Evolutionary conservation across 2,888 invertebrate genomes (phyloP).

Genomic region (Caenorhabditis virilis): DNA sequence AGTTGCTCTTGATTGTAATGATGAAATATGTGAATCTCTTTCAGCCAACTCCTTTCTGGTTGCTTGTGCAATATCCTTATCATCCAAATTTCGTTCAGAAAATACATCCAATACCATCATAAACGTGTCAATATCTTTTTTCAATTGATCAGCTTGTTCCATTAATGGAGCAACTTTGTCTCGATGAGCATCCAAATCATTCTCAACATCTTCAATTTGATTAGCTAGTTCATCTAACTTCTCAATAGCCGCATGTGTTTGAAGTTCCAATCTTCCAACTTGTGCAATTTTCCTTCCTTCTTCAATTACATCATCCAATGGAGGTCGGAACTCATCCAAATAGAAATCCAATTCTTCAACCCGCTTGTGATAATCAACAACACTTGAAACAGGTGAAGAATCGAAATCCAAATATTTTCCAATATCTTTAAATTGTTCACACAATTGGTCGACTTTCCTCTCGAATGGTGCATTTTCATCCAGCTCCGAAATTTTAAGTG

Average conservation of each 20-base stretch:
- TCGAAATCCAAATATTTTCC: constrained; percentile 50
- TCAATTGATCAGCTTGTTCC: constrained; percentile 31
- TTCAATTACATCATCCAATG: constrained; percentile 54
- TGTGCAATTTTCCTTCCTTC: constrained; percentile 59
- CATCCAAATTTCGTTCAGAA: constrained; percentile 30
- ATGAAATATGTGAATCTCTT: constrained; percentile 47
- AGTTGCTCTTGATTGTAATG: constrained; percentile 49
- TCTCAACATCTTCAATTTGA: constrained; percentile 31
- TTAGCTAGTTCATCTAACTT: constrained; percentile 56
- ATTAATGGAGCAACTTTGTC: constrained; percentile 28
- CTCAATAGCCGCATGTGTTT: constrained; percentile 58
- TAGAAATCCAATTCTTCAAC: constrained; percentile 39
- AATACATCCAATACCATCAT: constrained; percentile 31
- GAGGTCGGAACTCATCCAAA: constrained; percentile 34
- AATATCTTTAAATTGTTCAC: constrained; percentile 30
- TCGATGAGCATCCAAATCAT: constrained; percentile 25
- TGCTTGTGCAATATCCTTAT: constrained; percentile 30
- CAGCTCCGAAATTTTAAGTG: constrained; percentile 10
- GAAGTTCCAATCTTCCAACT: constrained; percentile 60
- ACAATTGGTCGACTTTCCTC: constrained; percentile 30
- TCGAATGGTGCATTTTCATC: constrained; percentile 22
- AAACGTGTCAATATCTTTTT: constrained; percentile 27
- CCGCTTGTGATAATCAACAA: constrained; percentile 36
- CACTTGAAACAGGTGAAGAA: constrained; percentile 39
- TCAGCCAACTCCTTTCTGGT: constrained; percentile 55